Evolutionary conservation across 2,888 invertebrate species (phyloP), one percentile per base, ranked within the genome.

Genomic region (Teleogryllus oceanicus): DNA sequence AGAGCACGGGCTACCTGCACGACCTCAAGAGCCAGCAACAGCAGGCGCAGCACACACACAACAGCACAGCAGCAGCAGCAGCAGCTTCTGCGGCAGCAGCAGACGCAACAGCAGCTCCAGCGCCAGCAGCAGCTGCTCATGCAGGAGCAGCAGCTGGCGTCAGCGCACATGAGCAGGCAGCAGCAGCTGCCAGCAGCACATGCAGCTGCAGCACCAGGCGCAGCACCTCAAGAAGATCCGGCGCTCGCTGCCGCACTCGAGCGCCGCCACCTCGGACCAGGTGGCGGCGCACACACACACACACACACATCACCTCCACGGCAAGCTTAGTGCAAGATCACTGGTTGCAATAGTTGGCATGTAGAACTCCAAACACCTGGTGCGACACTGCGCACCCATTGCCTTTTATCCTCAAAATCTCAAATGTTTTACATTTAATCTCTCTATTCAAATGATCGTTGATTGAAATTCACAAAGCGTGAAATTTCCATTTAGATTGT

Each of bases 131-230:
- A 78, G 50, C 76, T 83, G 51, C 80, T 82, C 49, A 81, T 81
- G 76, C 76, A 82, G 50, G 74, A 79, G 50, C 80, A 78, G n/a
- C n/a, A n/a, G n/a, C n/a, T n/a, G n/a, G n/a, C n/a, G n/a, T n/a
- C n/a, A n/a, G n/a, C n/a, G n/a, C n/a, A n/a, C n/a, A n/a, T n/a
- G n/a, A n/a, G n/a, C n/a, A n/a, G n/a, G n/a, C 75, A 77, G 11
- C 82, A 83, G 76, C 80, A 78, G 50, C 76, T 83, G 51, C 80
- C 88, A 84, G 86, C 88, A 83, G 86, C 90, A 74, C 89, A 88
- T 87, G 87, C 87, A 87, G 80, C 84, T 87, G 76, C 87, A 87
- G 82, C 87, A 87, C 82, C 87, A 87, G 84, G 86, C 86, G 81
- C 87, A 87, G 81, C 87, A 87, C 82, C 83, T 87, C 80, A 87